Evolutionary conservation across 1,140 invertebrate species (phyloP).

Genomic region (Sitobion miscanthi): DNA sequence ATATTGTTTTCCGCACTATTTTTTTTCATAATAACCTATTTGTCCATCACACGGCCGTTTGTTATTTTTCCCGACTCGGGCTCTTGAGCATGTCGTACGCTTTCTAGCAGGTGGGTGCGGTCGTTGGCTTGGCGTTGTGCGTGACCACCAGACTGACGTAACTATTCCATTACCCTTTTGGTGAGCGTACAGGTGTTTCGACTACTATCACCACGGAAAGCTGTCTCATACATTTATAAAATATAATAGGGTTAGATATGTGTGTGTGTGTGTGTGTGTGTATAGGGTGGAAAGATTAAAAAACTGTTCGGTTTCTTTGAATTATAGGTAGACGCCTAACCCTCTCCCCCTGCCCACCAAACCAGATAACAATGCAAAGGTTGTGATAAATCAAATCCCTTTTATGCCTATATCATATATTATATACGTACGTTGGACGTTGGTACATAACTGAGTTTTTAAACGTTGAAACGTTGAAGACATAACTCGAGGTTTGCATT

Average conservation of each 20-base stretch:
- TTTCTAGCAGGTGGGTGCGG: conserved; percentile 26
- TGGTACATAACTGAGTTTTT: not conserved
- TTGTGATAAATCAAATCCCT: conserved; percentile 36
- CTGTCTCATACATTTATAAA: not conserved
- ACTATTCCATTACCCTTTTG: conserved; percentile 23
- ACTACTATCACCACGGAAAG: not conserved
- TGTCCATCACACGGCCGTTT: not conserved
- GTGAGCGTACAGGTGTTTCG: conserved; percentile 7
- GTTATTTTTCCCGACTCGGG: not conserved
- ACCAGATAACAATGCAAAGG: conserved; percentile 34
- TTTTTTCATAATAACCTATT: not conserved
- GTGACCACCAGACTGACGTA: not conserved
- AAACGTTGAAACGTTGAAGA: conserved; percentile 20
- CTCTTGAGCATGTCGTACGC: not conserved
- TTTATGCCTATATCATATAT: not conserved
- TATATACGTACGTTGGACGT: not conserved
- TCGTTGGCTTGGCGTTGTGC: conserved; percentile 1
- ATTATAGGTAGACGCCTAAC: conserved; percentile 4
- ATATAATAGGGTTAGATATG: not conserved
- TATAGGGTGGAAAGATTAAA: not conserved
- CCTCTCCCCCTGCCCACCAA: not conserved
- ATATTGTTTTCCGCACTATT: not conserved
- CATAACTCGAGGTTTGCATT: conserved; percentile 2
- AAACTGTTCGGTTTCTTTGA: not conserved
- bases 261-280: not conserved